Percentiles rank a stretch among this genome's conserved stretches.
phyloP scores from a whole-genome alignment of 2,113 vertebrate species.

The Scomber colias region DNA sequence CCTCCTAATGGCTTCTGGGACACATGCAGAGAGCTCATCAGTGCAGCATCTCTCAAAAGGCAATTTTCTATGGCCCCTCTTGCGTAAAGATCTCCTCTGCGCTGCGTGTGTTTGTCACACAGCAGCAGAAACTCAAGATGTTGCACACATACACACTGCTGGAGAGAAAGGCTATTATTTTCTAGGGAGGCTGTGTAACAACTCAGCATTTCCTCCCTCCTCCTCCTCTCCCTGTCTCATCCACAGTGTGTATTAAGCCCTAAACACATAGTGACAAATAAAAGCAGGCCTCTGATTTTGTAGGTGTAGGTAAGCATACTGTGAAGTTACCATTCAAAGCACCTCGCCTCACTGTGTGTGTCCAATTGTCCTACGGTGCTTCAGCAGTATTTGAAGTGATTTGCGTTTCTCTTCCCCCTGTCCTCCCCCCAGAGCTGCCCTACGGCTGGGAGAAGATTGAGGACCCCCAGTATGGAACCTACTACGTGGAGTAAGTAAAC shows the following conservation, averaged over 20 bases:
- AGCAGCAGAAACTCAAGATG: slow-evolving; percentile 50
- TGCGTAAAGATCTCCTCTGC: slow-evolving; percentile 68
- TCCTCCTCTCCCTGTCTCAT: slow-evolving; percentile 12
- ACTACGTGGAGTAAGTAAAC: slow-evolving; percentile 96
- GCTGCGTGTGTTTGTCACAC: slow-evolving; percentile 64
- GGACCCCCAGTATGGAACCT: slow-evolving; percentile 96
- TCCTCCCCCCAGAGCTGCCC: slow-evolving; percentile 90
- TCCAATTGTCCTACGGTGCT: slow-evolving; percentile 52
- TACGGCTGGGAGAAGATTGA: slow-evolving; percentile 99
- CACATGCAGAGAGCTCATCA: slow-evolving; percentile 74
- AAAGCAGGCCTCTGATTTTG: slow-evolving; percentile 30
- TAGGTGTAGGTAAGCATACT: slow-evolving; percentile 36
- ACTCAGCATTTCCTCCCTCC: slow-evolving; percentile 10
- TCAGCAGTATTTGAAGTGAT: slow-evolving; percentile 42
- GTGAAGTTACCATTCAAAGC: slow-evolving; percentile 46
- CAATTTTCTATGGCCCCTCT: slow-evolving; percentile 71
- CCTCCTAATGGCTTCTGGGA: slow-evolving; percentile 71
- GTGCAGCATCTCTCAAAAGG: slow-evolving; percentile 67
- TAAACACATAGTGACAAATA: slow-evolving; percentile 46
- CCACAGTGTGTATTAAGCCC: slow-evolving; percentile 31
- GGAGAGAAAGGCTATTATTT: slow-evolving; percentile 54
- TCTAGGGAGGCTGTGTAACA: slow-evolving; percentile 38
- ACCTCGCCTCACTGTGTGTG: slow-evolving; percentile 35
- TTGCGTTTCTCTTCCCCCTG: slow-evolving; percentile 28
- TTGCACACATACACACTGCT: slow-evolving; percentile 41